phyloP scores from a whole-genome alignment of 2,888 invertebrate species.

The Melipona bicolor region DNA sequence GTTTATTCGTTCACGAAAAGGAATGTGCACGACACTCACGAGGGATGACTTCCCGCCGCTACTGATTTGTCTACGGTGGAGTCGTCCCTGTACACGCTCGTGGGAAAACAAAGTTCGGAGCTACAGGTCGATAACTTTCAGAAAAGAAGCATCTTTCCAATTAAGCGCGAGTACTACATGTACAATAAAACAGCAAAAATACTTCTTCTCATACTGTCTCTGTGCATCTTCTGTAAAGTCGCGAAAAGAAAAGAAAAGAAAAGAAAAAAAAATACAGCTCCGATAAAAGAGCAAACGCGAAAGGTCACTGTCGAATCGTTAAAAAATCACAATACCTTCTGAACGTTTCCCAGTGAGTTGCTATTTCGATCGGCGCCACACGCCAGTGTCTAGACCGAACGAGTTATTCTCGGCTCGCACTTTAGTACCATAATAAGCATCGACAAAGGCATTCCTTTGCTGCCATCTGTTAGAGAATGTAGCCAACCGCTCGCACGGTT shows the following conservation, averaged over 20 bases:
- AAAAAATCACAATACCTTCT: slow-evolving; percentile 56
- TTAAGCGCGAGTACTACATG: not conserved
- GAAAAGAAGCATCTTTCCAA: not conserved
- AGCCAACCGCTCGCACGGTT: slow-evolving; percentile 42
- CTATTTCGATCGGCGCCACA: slow-evolving; percentile 79
- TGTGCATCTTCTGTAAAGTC: not conserved
- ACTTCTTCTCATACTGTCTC: not conserved
- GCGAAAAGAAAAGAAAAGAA: no score
- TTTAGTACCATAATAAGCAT: slow-evolving; percentile 74
- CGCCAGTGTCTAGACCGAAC: slow-evolving; percentile 76
- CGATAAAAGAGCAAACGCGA: not conserved
- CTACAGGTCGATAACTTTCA: slow-evolving; percentile 15
- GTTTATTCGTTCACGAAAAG: slow-evolving; percentile 63
- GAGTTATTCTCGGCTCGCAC: slow-evolving; percentile 75
- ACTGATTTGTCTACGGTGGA: slow-evolving; percentile 47
- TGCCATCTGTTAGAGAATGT: slow-evolving; percentile 72
- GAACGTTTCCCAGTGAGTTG: slow-evolving; percentile 51
- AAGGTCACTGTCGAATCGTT: slow-evolving; percentile 64
- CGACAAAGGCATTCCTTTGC: slow-evolving; percentile 67
- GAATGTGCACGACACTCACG: slow-evolving; percentile 51
- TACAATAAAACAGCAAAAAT: rapidly evolving
- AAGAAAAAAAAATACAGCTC: no score
- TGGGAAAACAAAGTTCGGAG: slow-evolving; percentile 41
- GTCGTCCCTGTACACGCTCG: slow-evolving; percentile 14
- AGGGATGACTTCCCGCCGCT: slow-evolving; percentile 52